Conservation (phyloP, 1,140 invertebrate species). For the Caenorhabditis tropicalis region DNA sequence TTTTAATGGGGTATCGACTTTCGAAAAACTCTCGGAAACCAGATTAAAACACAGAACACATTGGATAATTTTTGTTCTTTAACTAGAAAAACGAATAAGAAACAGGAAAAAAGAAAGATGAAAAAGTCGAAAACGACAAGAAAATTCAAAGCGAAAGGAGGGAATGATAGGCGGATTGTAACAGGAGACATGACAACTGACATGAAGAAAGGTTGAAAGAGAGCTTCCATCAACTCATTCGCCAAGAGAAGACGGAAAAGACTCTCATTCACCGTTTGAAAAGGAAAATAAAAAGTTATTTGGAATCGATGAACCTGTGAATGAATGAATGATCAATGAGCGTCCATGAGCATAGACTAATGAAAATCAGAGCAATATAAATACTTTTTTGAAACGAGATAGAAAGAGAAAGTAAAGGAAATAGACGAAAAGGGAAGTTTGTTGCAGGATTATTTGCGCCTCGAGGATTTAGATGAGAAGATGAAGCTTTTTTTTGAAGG, state of each 20-base stretch:
- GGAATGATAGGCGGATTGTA: constrained; percentile 40
- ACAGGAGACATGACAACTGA: constrained; percentile 41
- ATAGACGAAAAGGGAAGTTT: background rate
- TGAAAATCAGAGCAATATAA: constrained; percentile 20
- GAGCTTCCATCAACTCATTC: background rate
- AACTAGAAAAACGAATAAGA: background rate
- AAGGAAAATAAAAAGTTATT: background rate
- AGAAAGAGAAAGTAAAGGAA: background rate
- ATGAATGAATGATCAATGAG: constrained; percentile 23
- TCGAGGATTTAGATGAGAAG: constrained; percentile 15
- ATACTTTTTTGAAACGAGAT: background rate
- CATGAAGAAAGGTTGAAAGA: background rate
- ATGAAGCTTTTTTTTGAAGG: background rate
- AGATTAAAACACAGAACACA: background rate
- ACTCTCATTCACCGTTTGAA: background rate
- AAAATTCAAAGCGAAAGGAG: background rate
- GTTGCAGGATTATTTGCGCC: constrained; percentile 41
- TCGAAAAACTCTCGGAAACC: background rate
- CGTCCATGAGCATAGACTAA: background rate
- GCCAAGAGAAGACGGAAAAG: no score
- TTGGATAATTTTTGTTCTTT: background rate
- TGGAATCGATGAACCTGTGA: background rate
- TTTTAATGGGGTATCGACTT: background rate
- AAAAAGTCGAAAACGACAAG: background rate
- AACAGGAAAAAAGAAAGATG: background rate